Evolutionary conservation across 2,797 vertebrate genomes (phyloP), one percentile per base, ranked within the genome.

Genomic region (Anisognathus igniventris): DNA sequence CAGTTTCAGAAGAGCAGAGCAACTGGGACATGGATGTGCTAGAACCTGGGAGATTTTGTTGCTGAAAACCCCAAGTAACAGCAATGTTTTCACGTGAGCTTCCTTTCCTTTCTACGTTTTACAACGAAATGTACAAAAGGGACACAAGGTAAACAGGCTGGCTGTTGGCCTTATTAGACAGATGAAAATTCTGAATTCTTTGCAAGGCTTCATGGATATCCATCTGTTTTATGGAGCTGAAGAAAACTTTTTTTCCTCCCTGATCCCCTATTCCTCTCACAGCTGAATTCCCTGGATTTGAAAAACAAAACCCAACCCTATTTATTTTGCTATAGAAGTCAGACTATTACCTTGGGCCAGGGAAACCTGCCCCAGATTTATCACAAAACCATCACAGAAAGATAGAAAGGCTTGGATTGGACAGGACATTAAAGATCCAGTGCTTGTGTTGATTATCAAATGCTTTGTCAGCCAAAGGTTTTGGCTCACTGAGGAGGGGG

Each of bases 61-160:
- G 48, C 31, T 56, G 53, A 87, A 67, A 20, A 54, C 6, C 19
- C 11, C 10, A 76, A 76, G 33, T 37, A 75, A 42, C 15, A 73
- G 10, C 22, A 6, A 7, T 20, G 27, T 73, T 94, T 84, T 60
- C 35, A 21, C 24, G 37, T 1, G 11, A 71, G 30, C 25, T 82
- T 87, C 1, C 40, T 60, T 33, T 30, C 1, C 3, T 17, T 7
- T 1, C 1, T 22, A 5, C 4, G 0, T 58, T 79, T 82, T 35
- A 47, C 13, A 62, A 35, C 47, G 14, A 84, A 68, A n/a, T 5
- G 27, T 27, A 13, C 22, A 28, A 37, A 88, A 81, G 58, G 37
- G 60, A 45, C 16, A 16, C 15, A 15, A 40, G 12, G 4, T n/a
- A 18, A 74, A 50, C 24, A 40, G 17, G 10, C n/a, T 81, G 47